These are phyloP conservation scores for Teleiodes luculella DNA, from an alignment of 2,888 invertebrate species.

Conservation along the genomic window DNA sequence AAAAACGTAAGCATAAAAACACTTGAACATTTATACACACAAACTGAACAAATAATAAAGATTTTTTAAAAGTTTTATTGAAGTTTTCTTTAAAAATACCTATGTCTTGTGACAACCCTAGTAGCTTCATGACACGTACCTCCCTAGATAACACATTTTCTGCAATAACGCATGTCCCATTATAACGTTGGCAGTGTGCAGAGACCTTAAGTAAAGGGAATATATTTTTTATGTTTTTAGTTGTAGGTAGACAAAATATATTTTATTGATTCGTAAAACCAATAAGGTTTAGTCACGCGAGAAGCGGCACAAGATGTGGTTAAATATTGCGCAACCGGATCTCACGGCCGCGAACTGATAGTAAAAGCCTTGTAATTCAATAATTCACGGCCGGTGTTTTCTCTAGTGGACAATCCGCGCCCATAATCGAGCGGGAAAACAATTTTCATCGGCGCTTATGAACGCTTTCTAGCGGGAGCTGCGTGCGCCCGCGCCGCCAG, in stretches of 20 bases:
- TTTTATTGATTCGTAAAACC: conserved; percentile 7
- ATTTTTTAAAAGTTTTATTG: no score
- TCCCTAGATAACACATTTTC: no score
- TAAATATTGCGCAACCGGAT: conserved; percentile 46
- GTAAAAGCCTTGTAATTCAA: conserved; percentile 41
- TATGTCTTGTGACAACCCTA: no score
- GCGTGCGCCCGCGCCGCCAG: conserved; percentile 35
- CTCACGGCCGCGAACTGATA: conserved; percentile 36
- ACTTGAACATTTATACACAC: no score
- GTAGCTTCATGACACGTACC: no score
- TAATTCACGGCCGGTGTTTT: conserved; percentile 62
- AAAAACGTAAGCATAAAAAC: no score
- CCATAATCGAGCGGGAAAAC: conserved; percentile 49
- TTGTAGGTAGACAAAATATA: not conserved
- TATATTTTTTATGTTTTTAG: not conserved
- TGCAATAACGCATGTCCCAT: no score
- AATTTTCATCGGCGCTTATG: conserved; percentile 48
- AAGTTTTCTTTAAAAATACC: no score
- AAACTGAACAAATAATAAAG: no score
- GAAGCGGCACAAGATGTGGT: conserved; percentile 17
- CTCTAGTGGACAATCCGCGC: conserved; percentile 55
- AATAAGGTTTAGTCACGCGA: conserved; percentile 14
- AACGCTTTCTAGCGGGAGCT: conserved; percentile 57
- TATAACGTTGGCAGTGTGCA: no score
- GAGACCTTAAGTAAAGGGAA: no score